phyloP scores from a whole-genome alignment of 2,113 vertebrate species.

The Silurus asotus region DNA sequence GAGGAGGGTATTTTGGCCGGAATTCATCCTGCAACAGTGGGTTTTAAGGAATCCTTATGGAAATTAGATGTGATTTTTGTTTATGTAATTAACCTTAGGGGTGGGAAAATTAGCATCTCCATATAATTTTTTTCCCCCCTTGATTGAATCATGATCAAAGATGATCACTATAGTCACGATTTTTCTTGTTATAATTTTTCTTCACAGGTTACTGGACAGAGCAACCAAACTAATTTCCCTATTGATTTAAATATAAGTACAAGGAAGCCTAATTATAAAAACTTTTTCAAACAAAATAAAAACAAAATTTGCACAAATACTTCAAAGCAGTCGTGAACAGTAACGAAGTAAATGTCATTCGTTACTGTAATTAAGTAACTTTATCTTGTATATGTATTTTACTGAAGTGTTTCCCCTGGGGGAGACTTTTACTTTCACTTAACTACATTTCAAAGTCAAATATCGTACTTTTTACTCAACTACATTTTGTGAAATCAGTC shows the following conservation, averaged over 20 bases:
- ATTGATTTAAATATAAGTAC: background rate
- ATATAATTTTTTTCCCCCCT: background rate
- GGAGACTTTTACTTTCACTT: no score
- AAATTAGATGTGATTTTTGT: background rate
- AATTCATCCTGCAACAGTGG: background rate
- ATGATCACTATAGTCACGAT: background rate
- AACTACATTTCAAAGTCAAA: no score
- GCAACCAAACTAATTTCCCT: background rate
- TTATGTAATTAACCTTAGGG: constrained; percentile 2
- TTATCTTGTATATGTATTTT: no score
- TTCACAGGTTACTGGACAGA: background rate
- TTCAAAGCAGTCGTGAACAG: background rate
- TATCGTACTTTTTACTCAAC: no score
- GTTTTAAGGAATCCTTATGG: background rate
- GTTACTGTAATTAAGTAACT: no score
- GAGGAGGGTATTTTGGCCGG: background rate
- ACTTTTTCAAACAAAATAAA: background rate
- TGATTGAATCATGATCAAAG: background rate
- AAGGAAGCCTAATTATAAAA: background rate
- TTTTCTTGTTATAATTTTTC: background rate
- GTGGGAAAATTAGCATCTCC: background rate
- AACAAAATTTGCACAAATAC: background rate
- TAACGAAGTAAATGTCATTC: no score
- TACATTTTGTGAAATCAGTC: no score
- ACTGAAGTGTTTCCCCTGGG: no score